Conservation (phyloP, 2,797 vertebrate species). For the Nannoperca australis region DNA sequence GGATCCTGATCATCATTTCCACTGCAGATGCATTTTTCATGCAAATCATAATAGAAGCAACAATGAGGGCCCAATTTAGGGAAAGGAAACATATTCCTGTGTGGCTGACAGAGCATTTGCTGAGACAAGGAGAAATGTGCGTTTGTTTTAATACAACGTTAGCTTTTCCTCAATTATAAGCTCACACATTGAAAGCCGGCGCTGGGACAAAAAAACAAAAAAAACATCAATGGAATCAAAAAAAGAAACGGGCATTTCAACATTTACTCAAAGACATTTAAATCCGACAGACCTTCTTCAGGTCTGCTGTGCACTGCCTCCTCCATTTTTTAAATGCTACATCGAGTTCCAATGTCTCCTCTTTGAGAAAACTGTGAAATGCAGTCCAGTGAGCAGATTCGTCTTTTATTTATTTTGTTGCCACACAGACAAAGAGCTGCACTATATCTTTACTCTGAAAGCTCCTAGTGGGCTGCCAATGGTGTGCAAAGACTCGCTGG, state of each 20-base stretch:
- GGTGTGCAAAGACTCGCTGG: constrained; percentile 50
- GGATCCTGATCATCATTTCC: constrained; percentile 81
- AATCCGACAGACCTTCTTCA: constrained; percentile 4
- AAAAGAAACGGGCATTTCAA: constrained; percentile 40
- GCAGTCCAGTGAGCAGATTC: constrained; percentile 45
- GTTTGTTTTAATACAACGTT: constrained; percentile 58
- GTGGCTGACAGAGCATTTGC: constrained; percentile 76
- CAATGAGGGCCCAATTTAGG: constrained; percentile 75
- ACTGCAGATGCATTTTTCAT: constrained; percentile 79
- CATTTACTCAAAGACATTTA: constrained; percentile 44
- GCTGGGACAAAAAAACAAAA: neutral
- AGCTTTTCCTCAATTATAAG: constrained; percentile 65
- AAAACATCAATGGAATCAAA: constrained; percentile 29
- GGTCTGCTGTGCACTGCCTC: constrained; percentile 29
- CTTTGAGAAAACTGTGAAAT: constrained; percentile 59
- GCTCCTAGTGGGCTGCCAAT: constrained; percentile 33
- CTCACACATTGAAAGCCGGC: constrained; percentile 47
- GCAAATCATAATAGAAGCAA: constrained; percentile 72
- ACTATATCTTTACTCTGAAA: constrained; percentile 58
- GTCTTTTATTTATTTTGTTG: constrained; percentile 67
- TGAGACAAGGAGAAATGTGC: constrained; percentile 63
- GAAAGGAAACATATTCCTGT: constrained; percentile 61
- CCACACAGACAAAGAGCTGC: constrained; percentile 53
- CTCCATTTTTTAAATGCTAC: constrained; percentile 54
- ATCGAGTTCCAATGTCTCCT: constrained; percentile 32